Conservation (phyloP, 2,888 invertebrate species). For the Megaustenia siamemsis region DNA sequence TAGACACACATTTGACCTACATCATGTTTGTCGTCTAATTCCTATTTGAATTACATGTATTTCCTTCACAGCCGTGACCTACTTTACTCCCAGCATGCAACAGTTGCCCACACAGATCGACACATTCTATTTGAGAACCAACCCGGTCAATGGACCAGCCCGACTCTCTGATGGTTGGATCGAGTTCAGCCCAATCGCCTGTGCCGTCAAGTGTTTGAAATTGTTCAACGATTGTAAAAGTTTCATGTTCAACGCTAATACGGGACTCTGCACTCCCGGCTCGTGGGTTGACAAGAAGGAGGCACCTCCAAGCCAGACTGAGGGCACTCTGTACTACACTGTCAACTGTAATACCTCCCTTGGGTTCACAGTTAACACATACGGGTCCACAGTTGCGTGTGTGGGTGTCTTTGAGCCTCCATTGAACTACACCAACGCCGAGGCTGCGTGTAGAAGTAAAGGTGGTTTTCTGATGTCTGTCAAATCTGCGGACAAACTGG, state of each 20-base stretch:
- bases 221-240: not conserved
- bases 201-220: not conserved
- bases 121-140: not conserved
- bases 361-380: not conserved
- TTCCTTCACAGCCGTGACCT: too few species aligned
- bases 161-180: not conserved
- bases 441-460: not conserved
- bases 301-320: not conserved
- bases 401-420: not conserved
- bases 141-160: not conserved
- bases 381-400: not conserved
- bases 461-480: not conserved
- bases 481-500: not conserved
- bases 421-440: not conserved
- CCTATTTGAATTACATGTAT: too few species aligned
- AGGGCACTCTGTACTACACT: not conserved
- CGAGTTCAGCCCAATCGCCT: not conserved
- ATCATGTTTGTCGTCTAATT: too few species aligned
- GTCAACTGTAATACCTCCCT: not conserved
- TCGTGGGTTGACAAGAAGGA: not conserved
- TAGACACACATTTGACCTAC: too few species aligned
- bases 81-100: too few species aligned
- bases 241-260: not conserved
- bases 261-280: constrained; percentile 26
- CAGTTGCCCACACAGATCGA: not conserved